These are phyloP conservation scores for Erpetoichthys calabaricus DNA, from an alignment of 2,797 vertebrate genomes.

Conservation along the genomic window DNA sequence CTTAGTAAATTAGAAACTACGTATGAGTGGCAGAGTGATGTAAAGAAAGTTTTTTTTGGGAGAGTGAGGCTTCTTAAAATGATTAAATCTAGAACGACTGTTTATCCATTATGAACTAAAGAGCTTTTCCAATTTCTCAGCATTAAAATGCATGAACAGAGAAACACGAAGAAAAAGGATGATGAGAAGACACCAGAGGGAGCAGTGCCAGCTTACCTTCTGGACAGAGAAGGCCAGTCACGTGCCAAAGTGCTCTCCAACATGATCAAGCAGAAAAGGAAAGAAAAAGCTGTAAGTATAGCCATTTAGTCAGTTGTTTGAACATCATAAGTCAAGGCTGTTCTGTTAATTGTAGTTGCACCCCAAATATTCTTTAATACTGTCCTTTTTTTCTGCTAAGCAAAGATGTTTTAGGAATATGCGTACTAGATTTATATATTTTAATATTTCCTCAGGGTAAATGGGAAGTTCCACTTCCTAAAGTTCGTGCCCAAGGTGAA, in stretches of 20 bases:
- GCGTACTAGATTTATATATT: neutral
- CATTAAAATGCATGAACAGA: constrained; percentile 96
- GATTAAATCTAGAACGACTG: too few relatives aligned
- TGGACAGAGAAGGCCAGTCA: constrained; percentile 89
- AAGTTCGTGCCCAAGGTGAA: constrained; percentile 93
- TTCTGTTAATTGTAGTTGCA: neutral
- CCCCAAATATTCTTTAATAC: too few relatives aligned
- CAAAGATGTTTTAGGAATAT: neutral
- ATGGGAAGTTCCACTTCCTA: constrained; percentile 96
- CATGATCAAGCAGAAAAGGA: constrained; percentile 98
- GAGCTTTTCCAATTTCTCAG: constrained; percentile 36
- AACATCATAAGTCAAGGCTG: neutral
- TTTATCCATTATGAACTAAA: too few relatives aligned
- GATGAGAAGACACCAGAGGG: constrained; percentile 93
- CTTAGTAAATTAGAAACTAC: too few relatives aligned
- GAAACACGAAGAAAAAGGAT: constrained; percentile 86
- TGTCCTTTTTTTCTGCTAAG: neutral
- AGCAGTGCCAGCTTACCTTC: constrained; percentile 81
- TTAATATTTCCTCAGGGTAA: constrained; percentile 57
- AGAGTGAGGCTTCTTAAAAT: too few relatives aligned
- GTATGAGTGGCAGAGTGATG: too few relatives aligned
- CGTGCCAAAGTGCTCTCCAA: constrained; percentile 92
- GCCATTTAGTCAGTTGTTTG: neutral
- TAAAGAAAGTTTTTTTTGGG: too few relatives aligned
- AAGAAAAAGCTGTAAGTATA: constrained; percentile 88